Percentiles rank a stretch among this genome's conserved stretches.
Conservation (phyloP, 2,113 vertebrate species). For the Polypterus senegalus region DNA sequence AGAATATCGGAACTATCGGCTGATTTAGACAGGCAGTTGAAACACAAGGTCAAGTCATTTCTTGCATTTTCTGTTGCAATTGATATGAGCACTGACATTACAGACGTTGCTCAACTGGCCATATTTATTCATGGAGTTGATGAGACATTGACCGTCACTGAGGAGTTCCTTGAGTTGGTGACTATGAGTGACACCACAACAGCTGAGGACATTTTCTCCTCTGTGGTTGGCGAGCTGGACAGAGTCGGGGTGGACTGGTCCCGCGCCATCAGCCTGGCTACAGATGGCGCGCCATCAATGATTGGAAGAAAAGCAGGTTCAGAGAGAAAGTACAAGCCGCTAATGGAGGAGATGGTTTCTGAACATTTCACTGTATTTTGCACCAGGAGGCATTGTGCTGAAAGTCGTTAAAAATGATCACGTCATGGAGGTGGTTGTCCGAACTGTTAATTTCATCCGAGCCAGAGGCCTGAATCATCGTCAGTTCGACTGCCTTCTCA, state of each 20-base stretch:
- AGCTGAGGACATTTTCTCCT: constrained; percentile 11
- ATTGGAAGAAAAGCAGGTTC: constrained; percentile 10
- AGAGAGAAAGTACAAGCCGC: constrained; percentile 15
- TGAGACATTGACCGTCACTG: constrained; percentile 10
- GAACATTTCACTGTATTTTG: constrained; percentile 11
- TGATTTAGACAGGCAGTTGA: constrained; percentile 12
- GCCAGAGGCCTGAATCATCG: too few relatives aligned
- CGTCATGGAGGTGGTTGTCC: too few relatives aligned
- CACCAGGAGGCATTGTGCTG: constrained; percentile 3
- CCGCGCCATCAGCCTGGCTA: constrained; percentile 20
- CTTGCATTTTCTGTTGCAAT: constrained; percentile 20
- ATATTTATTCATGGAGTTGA: constrained; percentile 14
- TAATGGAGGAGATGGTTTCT: constrained; percentile 11
- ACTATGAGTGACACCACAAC: constrained; percentile 10
- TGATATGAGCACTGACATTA: constrained; percentile 15
- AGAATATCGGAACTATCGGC: constrained; percentile 7
- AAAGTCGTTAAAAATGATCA: constrained; percentile 7
- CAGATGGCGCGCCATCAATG: constrained; percentile 17
- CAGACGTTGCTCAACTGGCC: constrained; percentile 16
- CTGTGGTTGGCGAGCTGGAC: constrained; percentile 13
- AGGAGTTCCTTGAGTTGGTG: constrained; percentile 17
- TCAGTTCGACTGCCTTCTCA: too few relatives aligned
- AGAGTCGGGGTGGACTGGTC: too few relatives aligned
- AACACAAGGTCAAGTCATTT: constrained; percentile 9
- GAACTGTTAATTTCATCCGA: too few relatives aligned